These are phyloP conservation scores for Neoitamus cyanurus DNA, from an alignment of 2,888 invertebrate genomes.

Conservation along the genomic window DNA sequence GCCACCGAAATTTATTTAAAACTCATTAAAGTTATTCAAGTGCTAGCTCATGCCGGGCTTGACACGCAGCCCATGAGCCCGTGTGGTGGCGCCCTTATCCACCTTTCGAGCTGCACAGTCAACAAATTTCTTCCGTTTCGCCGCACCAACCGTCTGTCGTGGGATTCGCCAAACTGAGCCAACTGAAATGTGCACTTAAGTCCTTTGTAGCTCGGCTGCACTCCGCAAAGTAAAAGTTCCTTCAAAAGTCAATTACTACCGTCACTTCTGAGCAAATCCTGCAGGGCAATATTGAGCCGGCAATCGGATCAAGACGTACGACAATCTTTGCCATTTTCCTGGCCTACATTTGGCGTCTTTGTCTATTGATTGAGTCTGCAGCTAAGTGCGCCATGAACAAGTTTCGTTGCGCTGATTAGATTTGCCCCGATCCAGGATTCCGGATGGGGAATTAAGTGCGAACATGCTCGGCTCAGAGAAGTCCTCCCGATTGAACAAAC, in stretches of 20 bases:
- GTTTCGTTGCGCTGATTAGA: constrained; percentile 29
- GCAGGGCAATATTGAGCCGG: constrained; percentile 25
- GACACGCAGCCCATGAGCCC: constrained; percentile 29
- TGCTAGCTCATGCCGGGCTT: constrained; percentile 7
- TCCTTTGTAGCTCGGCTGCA: constrained; percentile 23
- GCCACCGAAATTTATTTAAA: constrained; percentile 48
- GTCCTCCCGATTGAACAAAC: not conserved
- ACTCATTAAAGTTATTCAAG: constrained; percentile 48
- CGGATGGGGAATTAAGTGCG: not conserved
- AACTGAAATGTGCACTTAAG: constrained; percentile 33
- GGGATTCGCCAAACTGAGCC: not conserved
- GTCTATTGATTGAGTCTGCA: constrained; percentile 7
- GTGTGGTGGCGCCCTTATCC: constrained; percentile 18
- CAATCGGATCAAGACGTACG: constrained; percentile 16
- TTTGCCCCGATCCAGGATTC: not conserved
- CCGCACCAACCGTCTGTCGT: constrained; percentile 4
- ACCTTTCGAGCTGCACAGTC: constrained; percentile 20
- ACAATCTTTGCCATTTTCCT: constrained; percentile 15
- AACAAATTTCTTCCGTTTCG: constrained; percentile 44
- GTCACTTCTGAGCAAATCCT: constrained; percentile 30
- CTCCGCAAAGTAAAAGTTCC: constrained; percentile 34
- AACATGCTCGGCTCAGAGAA: not conserved
- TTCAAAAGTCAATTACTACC: constrained; percentile 40
- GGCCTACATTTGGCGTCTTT: constrained; percentile 13
- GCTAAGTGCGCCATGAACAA: not conserved